Percentiles rank a stretch among this genome's conserved stretches.
phyloP scores from a whole-genome alignment of 2,888 invertebrate species.

The Plusia festucae region DNA sequence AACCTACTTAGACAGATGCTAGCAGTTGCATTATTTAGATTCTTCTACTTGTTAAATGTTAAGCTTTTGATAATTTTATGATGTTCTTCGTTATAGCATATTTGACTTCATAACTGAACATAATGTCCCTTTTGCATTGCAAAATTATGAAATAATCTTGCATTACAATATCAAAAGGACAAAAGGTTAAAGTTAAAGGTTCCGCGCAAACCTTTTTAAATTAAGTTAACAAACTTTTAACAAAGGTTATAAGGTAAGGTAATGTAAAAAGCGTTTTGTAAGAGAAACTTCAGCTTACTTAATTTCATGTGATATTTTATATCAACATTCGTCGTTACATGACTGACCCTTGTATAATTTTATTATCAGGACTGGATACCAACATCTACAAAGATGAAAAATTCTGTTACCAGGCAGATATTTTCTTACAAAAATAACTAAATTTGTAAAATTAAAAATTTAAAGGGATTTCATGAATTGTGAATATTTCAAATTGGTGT shows the following conservation, averaged over 20 bases:
- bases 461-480: too few species aligned
- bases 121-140: too few species aligned
- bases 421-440: too few species aligned
- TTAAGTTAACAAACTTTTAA: neutral
- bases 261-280: conserved; percentile 1
- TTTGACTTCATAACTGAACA: too few species aligned
- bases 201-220: neutral
- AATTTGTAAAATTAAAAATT: too few species aligned
- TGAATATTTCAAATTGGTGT: too few species aligned
- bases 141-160: neutral
- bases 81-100: too few species aligned
- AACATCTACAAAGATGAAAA: too few species aligned
- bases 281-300: neutral
- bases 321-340: neutral
- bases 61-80: too few species aligned
- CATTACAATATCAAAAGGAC: neutral
- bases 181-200: neutral
- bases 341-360: neutral
- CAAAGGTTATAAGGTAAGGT: neutral
- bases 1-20: neutral
- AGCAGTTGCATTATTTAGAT: neutral
- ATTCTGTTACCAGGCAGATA: too few species aligned
- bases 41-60: neutral
- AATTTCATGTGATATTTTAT: neutral
- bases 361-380: too few species aligned